These are phyloP conservation scores for Neodontobutis hainanensis DNA, from an alignment of 2,113 vertebrate species.

Conservation along the genomic window DNA sequence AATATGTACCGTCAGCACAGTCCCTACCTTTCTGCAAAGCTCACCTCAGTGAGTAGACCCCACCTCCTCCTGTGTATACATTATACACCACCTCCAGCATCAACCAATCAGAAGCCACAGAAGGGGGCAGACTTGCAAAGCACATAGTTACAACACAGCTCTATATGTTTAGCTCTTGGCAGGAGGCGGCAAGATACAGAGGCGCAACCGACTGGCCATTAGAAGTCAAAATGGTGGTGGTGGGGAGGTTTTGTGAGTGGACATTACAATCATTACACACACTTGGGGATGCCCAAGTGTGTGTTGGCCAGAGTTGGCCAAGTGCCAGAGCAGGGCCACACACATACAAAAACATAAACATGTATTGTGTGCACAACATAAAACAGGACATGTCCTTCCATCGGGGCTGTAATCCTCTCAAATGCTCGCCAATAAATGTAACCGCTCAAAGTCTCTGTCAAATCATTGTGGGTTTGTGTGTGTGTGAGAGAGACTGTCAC, in stretches of 20 bases:
- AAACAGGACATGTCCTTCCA: conserved; percentile 27
- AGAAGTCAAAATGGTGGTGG: not conserved
- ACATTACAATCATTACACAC: conserved; percentile 62
- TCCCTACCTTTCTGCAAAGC: conserved; percentile 46
- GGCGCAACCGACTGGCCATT: not conserved
- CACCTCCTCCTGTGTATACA: conserved; percentile 69
- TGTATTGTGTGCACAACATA: conserved; percentile 8
- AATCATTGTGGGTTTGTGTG: conserved; percentile 21
- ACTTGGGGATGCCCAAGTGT: conserved; percentile 65
- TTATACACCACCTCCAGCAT: conserved; percentile 62
- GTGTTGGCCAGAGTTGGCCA: conserved; percentile 46
- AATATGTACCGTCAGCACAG: conserved; percentile 64
- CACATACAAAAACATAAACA: conserved; percentile 19
- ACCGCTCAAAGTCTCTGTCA: conserved; percentile 41
- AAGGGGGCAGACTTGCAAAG: conserved; percentile 73
- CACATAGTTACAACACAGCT: conserved; percentile 76
- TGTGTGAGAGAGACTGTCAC: not conserved
- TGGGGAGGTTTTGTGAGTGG: conserved; percentile 24
- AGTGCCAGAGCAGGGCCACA: conserved; percentile 35
- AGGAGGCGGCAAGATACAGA: conserved; percentile 33
- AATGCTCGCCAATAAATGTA: conserved; percentile 40
- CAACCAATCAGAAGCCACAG: conserved; percentile 69
- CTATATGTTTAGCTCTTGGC: conserved; percentile 51
- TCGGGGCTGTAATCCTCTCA: conserved; percentile 17
- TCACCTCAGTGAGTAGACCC: conserved; percentile 41